phyloP scores from a whole-genome alignment of 2,888 invertebrate genomes.

The Axea sp. region DNA sequence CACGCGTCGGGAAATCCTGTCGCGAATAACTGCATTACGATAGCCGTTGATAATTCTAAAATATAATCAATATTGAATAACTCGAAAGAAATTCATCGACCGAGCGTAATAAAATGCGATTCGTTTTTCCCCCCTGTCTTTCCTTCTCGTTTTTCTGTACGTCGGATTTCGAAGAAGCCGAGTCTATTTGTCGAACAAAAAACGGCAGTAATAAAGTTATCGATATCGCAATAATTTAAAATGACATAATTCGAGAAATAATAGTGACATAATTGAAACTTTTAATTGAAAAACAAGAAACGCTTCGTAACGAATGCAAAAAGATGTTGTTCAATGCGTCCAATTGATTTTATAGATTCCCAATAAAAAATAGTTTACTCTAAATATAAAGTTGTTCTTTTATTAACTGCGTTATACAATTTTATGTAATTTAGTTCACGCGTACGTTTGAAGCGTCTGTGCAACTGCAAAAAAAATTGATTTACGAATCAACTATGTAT shows the following conservation, averaged over 20 bases:
- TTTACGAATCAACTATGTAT: no score
- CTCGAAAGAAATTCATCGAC: constrained; percentile 24
- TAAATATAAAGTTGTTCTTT: no score
- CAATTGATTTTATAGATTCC: neutral
- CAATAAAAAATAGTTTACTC: no score
- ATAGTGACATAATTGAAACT: constrained; percentile 15
- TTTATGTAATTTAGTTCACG: no score
- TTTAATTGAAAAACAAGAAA: constrained; percentile 13
- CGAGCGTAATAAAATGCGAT: neutral
- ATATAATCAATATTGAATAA: constrained; percentile 21
- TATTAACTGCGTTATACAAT: no score
- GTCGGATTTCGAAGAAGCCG: neutral
- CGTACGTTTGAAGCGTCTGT: no score
- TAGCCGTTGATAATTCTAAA: constrained; percentile 26
- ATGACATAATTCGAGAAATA: constrained; percentile 14
- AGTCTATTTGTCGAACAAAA: constrained; percentile 8
- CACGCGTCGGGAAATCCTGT: constrained; percentile 24
- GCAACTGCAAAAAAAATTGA: no score
- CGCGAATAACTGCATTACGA: constrained; percentile 24
- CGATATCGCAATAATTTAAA: constrained; percentile 1
- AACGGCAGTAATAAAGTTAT: constrained; percentile 4
- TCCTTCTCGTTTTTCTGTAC: neutral
- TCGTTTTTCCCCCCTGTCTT: neutral
- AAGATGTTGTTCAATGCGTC: neutral
- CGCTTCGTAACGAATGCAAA: constrained; percentile 1